These are phyloP conservation scores for Phymastichus coffea DNA, from an alignment of 1,140 invertebrate genomes.

Conservation along the genomic window DNA sequence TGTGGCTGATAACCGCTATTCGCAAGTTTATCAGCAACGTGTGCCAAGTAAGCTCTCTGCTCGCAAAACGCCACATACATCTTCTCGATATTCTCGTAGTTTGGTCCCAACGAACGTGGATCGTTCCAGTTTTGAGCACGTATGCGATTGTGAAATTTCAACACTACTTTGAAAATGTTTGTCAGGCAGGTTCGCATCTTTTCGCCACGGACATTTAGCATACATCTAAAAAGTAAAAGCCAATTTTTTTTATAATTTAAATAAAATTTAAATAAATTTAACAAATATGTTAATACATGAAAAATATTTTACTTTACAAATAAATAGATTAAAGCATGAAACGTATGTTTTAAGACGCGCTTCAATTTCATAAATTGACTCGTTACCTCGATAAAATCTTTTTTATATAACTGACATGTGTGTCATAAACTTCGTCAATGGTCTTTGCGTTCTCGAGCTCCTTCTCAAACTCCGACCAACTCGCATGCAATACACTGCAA, in stretches of 20 bases:
- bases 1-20: conserved; percentile 53
- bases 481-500: conserved; percentile 67
- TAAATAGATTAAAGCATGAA: background rate
- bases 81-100: conserved; percentile 45
- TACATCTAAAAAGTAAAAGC: conserved; percentile 61
- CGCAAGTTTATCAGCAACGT: conserved; percentile 49
- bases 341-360: background rate
- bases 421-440: conserved; percentile 68
- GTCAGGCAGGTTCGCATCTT: conserved; percentile 66
- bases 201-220: conserved; percentile 66
- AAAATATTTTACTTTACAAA: background rate
- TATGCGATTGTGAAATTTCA: conserved; percentile 68
- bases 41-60: conserved; percentile 46
- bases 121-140: conserved; percentile 43
- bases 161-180: conserved; percentile 68
- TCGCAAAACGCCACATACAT: conserved; percentile 52
- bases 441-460: conserved; percentile 63
- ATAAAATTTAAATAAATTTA: background rate
- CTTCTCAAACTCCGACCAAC: conserved; percentile 70
- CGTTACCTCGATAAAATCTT: conserved; percentile 64
- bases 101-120: conserved; percentile 30
- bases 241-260: too few relatives aligned
- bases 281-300: background rate
- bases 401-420: conserved; percentile 71
- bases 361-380: conserved; percentile 11